A percentile compares a stretch with the other conserved stretches of the same genome.
Conservation (phyloP, 2,113 vertebrate genomes). For the Oncorhynchus nerka region DNA sequence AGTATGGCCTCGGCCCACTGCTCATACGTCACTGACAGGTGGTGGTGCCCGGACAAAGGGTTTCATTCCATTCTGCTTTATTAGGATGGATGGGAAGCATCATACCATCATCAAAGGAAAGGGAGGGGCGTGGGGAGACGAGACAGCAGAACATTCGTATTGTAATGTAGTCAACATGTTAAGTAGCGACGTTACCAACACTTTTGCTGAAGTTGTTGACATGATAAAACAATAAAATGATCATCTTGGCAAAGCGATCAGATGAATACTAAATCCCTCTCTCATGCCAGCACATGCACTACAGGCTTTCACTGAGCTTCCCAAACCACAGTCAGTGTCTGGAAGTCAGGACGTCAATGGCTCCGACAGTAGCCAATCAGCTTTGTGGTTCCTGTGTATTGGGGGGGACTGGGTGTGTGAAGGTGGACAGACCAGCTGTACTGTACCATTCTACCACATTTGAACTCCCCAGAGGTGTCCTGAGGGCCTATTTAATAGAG, state of each 20-base stretch:
- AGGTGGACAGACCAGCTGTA: too few species aligned
- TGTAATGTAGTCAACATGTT: conserved; percentile 1
- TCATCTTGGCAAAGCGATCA: background rate
- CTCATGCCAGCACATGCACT: conserved; percentile 2
- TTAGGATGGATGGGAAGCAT: conserved; percentile 30
- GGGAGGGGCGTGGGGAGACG: background rate
- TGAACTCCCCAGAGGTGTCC: conserved; percentile 1
- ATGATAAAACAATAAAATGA: conserved; percentile 13
- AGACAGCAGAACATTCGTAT: conserved; percentile 22
- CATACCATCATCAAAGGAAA: conserved; percentile 37
- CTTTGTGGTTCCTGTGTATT: background rate
- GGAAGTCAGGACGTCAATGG: background rate
- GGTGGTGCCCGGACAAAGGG: conserved; percentile 22
- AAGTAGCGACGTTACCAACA: background rate
- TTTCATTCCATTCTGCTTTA: conserved; percentile 33
- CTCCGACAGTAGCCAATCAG: background rate
- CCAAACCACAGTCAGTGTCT: background rate
- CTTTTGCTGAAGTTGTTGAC: conserved; percentile 17
- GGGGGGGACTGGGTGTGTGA: background rate
- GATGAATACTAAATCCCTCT: background rate
- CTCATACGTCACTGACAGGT: conserved; percentile 54
- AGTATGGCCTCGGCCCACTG: background rate
- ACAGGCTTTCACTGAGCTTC: conserved; percentile 9
- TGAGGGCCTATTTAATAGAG: conserved; percentile 25
- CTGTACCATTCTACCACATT: background rate